phyloP scores from a whole-genome alignment of 2,113 vertebrate species.

The Corapipo altera region DNA sequence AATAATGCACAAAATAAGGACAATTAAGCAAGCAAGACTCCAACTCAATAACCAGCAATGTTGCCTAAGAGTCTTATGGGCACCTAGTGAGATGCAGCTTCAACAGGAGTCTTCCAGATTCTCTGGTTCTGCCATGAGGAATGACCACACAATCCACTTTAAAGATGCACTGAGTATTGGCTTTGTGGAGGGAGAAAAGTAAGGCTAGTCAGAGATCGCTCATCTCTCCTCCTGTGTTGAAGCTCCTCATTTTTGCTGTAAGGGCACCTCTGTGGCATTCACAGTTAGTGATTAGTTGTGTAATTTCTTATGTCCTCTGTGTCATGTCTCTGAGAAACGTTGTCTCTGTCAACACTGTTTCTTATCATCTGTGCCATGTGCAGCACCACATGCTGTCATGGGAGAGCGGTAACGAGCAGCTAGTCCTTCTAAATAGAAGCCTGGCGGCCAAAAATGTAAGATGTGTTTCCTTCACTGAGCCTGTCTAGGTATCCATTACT shows the following conservation, averaged over 20 bases:
- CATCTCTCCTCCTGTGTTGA: not conserved
- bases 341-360: not conserved
- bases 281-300: not conserved
- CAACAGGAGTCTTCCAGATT: not conserved
- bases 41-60: not conserved
- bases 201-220: not conserved
- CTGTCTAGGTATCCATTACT: not conserved
- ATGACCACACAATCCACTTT: not conserved
- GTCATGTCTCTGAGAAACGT: not conserved
- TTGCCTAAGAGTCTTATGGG: not conserved
- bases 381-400: not conserved
- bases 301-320: not conserved
- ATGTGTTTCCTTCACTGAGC: not conserved
- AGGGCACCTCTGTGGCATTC: not conserved
- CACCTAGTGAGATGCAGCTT: not conserved
- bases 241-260: not conserved
- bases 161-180: not conserved
- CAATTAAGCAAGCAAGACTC: not conserved
- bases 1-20: not conserved
- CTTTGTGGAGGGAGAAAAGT: not conserved
- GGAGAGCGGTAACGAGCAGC: not conserved
- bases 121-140: not conserved
- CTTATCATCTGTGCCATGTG: not conserved
- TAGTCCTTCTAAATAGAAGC: not conserved
- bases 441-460: not conserved